Evolutionary conservation across 2,888 invertebrate genomes (phyloP), one percentile per base, ranked within the genome.

Genomic region (Pachliopta kotzebuea): DNA sequence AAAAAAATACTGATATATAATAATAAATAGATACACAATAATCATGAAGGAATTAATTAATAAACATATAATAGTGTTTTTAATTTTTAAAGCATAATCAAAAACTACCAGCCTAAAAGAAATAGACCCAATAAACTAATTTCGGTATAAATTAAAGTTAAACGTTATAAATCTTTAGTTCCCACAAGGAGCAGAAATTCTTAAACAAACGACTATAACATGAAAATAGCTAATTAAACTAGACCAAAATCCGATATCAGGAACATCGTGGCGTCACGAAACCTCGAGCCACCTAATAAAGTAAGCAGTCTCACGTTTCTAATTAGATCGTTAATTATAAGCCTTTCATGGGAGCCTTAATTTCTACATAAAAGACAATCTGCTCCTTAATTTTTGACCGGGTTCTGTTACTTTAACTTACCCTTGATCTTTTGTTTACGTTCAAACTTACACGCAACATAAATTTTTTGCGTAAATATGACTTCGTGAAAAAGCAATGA

Each of bases 271-370:
- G 74, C 84, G 82, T 84, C 86, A 86, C 86, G 84, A 87, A 80
- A 78, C 76, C 76, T 78, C 77, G 74, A 78, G 73, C 81, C 80
- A 78, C 84, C 85, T 89, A 88, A 89, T 88, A 90, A 90, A 89
- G 84, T 80, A 83, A 79, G 72, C 71, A 81, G 84, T 88, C 86
- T 90, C 90, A 84, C 83, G 88, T 90, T 90, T 78, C 90, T 91
- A 90, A 91, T 90, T 90, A 91, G 88, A 79, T 73, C 85, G 84
- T 90, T 90, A 85, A 89, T 90, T 90, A 88, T 90, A 87, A 90
- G 83, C 82, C 87, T 85, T 88, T 83, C 88, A 87, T 82, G 86
- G 83, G 80, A 84, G 84, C 86, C 85, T 90, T 90, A 89, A 89
- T 89, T 88, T 87, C 83, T 80, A 81, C 84, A 83, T 87, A 85